Percentiles rank a stretch among this genome's conserved stretches.
These are phyloP conservation scores for Etheostoma cragini DNA, from an alignment of 2,113 vertebrate genomes.

Conservation along the genomic window DNA sequence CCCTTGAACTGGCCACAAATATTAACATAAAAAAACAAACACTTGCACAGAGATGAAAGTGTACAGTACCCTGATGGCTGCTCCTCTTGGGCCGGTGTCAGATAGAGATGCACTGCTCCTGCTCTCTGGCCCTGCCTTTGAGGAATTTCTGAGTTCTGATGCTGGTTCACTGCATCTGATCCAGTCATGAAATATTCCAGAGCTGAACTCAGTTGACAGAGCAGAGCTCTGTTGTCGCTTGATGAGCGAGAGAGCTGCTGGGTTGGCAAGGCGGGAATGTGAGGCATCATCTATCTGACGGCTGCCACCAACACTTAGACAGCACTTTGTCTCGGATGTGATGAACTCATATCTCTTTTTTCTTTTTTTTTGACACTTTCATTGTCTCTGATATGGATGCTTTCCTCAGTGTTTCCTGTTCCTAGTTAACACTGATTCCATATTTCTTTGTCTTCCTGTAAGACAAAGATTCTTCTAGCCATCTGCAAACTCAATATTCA, in stretches of 20 bases:
- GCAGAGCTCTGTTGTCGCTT: conserved; percentile 15
- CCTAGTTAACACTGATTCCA: conserved; percentile 37
- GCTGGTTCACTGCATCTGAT: conserved; percentile 22
- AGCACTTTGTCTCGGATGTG: conserved; percentile 48
- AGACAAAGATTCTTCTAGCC: conserved; percentile 47
- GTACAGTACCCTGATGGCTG: neutral
- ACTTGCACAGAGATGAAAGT: neutral
- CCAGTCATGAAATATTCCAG: conserved; percentile 24
- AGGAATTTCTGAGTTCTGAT: conserved; percentile 32
- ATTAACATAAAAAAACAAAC: neutral
- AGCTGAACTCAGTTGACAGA: conserved; percentile 45
- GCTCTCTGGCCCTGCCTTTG: conserved; percentile 14
- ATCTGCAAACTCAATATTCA: conserved; percentile 43
- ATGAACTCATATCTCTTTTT: conserved; percentile 49
- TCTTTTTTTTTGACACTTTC: conserved; percentile 56
- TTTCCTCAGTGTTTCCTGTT: conserved; percentile 40
- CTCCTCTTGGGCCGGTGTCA: conserved; percentile 14
- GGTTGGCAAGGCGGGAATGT: conserved; percentile 4
- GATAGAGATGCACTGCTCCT: conserved; percentile 26
- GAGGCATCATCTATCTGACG: conserved; percentile 40
- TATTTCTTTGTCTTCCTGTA: conserved; percentile 50
- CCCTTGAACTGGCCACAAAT: too few species aligned
- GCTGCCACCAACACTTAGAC: conserved; percentile 40
- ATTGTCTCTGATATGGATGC: conserved; percentile 47
- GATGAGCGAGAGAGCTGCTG: conserved; percentile 27